phyloP scores from a whole-genome alignment of 2,888 invertebrate genomes.

The Pyrrhosoma nymphula region DNA sequence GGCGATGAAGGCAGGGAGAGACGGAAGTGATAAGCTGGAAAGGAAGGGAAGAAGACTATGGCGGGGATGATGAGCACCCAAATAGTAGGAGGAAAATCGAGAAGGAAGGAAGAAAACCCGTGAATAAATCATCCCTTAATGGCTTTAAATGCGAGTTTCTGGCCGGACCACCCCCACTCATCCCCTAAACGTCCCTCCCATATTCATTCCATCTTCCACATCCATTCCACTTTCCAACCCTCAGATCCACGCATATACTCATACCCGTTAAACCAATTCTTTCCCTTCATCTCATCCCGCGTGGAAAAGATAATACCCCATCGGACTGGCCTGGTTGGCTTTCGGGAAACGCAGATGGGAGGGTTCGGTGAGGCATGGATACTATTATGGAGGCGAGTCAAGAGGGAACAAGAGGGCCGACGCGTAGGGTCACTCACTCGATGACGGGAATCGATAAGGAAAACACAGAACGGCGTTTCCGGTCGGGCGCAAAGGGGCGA shows the following conservation, averaged over 20 bases:
- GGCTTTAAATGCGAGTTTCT: constrained; percentile 50
- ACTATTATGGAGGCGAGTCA: not conserved
- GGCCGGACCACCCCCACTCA: not conserved
- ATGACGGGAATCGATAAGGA: not conserved
- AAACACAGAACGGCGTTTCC: not conserved
- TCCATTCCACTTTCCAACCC: not conserved
- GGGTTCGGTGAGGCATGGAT: not conserved
- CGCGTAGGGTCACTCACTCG: not conserved
- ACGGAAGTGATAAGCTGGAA: not conserved
- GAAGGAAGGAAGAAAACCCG: constrained; percentile 47
- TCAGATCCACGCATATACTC: not conserved
- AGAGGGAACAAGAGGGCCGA: not conserved
- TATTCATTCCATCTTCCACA: not conserved
- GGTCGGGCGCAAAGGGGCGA: not conserved
- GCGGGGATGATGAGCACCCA: not conserved
- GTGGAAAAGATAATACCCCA: constrained; percentile 29
- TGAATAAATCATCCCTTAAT: constrained; percentile 56
- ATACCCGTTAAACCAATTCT: not conserved
- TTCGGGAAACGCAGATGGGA: not conserved
- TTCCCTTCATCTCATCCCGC: not conserved
- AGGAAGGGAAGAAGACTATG: not conserved
- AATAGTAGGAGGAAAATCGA: not conserved
- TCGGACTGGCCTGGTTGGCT: not conserved
- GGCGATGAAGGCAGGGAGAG: not conserved
- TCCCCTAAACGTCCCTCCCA: not conserved